These are phyloP conservation scores for Pycnonotus jocosus DNA, from an alignment of 2,113 vertebrate species.

Conservation along the genomic window DNA sequence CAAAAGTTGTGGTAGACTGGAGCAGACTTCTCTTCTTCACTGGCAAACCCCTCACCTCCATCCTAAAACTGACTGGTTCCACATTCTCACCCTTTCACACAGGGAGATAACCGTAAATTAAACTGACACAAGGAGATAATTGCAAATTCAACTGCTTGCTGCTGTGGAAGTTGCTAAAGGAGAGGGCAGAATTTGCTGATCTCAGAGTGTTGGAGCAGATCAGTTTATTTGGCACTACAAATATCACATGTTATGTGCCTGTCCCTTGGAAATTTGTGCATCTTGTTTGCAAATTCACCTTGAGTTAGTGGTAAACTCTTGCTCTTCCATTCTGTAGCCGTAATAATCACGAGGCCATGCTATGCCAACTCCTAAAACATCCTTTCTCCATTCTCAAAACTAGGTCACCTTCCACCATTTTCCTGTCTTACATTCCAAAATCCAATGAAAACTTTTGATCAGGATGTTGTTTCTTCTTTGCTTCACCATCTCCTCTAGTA, in stretches of 20 bases:
- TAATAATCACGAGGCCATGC: background rate
- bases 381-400: background rate
- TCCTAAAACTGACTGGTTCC: background rate
- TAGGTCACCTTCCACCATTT: background rate
- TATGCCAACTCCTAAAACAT: background rate
- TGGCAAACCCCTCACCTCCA: background rate
- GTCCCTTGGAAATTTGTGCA: background rate
- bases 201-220: background rate
- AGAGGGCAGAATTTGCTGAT: background rate
- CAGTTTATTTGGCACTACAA: background rate
- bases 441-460: background rate
- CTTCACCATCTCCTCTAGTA: background rate
- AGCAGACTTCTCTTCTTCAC: background rate
- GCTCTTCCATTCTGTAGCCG: background rate
- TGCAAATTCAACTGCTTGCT: background rate
- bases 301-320: background rate
- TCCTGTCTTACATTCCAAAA: background rate
- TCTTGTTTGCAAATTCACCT: background rate
- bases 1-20: background rate
- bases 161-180: background rate
- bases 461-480: background rate
- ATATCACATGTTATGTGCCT: fast-evolving
- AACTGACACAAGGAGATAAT: background rate
- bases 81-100: background rate
- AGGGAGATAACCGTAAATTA: background rate